Evolutionary conservation across 2,888 invertebrate species (phyloP).

Genomic region (Cheiracanthium punctorium): DNA sequence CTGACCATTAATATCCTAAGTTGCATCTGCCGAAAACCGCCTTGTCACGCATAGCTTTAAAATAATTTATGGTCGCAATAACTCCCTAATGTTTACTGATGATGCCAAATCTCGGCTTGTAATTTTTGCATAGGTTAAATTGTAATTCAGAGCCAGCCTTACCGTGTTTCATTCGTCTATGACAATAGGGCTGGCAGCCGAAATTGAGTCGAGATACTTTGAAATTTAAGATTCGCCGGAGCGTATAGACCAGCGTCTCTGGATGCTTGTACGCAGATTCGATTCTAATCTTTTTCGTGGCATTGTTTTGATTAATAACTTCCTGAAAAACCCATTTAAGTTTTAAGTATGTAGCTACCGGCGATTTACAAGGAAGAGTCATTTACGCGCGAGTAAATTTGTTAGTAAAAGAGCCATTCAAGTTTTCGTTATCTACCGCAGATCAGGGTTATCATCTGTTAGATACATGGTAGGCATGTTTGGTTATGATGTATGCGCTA

Average conservation of each 20-base stretch:
- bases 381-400: not conserved
- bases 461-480: not conserved
- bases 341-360: not conserved
- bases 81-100: slow-evolving; percentile 4
- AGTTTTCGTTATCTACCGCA: not conserved
- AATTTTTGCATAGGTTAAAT: slow-evolving; percentile 5
- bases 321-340: slow-evolving; percentile 14
- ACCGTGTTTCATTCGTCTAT: not conserved
- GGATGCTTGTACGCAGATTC: not conserved
- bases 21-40: not conserved
- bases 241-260: not conserved
- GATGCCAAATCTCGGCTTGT: not conserved
- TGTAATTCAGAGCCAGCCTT: not conserved
- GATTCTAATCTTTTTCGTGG: slow-evolving; percentile 1
- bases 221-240: not conserved
- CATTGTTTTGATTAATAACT: slow-evolving; percentile 19
- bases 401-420: not conserved
- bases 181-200: not conserved
- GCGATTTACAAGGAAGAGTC: not conserved
- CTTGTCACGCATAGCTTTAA: not conserved
- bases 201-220: not conserved
- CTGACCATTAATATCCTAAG: not conserved
- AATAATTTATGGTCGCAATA: not conserved
- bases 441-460: not conserved
- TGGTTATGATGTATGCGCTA: not conserved